Evolutionary conservation across 2,888 invertebrate species (phyloP), one percentile per base, ranked within the genome.

Genomic region (Stenolophus ochropezus): DNA sequence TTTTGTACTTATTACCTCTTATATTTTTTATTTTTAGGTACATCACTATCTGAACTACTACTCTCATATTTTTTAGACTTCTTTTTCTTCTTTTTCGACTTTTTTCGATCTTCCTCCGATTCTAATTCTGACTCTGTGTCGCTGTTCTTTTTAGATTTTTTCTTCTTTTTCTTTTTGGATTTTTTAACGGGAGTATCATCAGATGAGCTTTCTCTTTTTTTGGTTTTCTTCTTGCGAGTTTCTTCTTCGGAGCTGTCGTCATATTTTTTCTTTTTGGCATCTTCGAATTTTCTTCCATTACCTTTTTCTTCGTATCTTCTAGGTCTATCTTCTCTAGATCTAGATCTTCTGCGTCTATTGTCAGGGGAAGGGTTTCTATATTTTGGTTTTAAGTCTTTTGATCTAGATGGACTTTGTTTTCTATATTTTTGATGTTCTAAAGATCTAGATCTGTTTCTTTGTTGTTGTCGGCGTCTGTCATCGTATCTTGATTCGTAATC

Each of bases 211-310:
- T 84, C 84, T 83, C 6, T 82, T 82, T 86, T 87, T 85, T 87
- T 90, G 86, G 86, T 89, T 84, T 85, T 89, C 86, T 82, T 90
- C 83, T 85, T 89, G 74, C 85, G 85, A 84, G 86, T 75, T 86
- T 88, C 4, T 85, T 83, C 84, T 23, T 49, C 53, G 20, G 75
- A 61, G 25, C 20, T 85, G 85, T 82, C 80, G 4, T 42, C 33
- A 42, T 6, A 42, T 42, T 42, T 42, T 42, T 42, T 42, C 6
- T 42, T 42, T 42, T 42, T 42, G 33, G 6, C 6, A 42, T 42
- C 33, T 79, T 78, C 76, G 85, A 73, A 47, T 86, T 74, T 76
- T 53, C 56, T 76, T 53, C 49, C 11, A 8, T 83, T 49, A 49
- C 83, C 78, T 27, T 58, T 71, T 76, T 77, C 76, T 56, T 79